Evolutionary conservation across 2,888 invertebrate species (phyloP), one percentile per base, ranked within the genome.

Genomic region (Eremobia ochroleuca): DNA sequence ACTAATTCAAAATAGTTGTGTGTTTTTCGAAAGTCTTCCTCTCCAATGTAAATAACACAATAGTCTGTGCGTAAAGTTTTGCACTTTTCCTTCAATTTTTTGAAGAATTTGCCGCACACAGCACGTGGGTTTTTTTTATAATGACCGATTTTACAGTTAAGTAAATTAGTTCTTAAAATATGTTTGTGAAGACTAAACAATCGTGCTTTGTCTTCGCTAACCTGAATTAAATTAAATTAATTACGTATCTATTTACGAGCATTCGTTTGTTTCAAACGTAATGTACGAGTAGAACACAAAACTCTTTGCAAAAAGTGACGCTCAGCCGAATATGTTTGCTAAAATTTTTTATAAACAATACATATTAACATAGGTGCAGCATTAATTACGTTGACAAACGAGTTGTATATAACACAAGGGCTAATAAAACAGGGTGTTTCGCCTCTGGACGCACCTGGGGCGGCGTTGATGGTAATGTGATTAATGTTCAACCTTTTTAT

Each of bases 401-500:
- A 82, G 87, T 84, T 79, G 81, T 85, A 85, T 79, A 86, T 85
- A 85, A 80, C 85, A 78, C 74, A 77, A 76, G 78, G 77, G 79
- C 85, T 88, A 89, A 90, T 90, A 91, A 91, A 90, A 91, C 87
- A 88, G 85, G 87, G 87, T 86, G 86, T 86, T 85, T 86, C 78
- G 76, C 85, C 81, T 73, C 73, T 81, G 69, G 81, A 81, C 88
- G 83, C 90, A 89, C 86, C 88, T 88, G 89, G 77, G 87, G 83
- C 87, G 80, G 67, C 84, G 76, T 75, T 85, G 89, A 86, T 89
- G 89, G 85, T 89, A 87, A 89, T 89, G 82, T 91, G 92, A 92
- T 93, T 92, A 93, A 91, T 91, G 90, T 88, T 86, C 88, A 91
- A 88, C 92, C 90, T 92, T 92, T 92, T 92, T 91, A 91, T 90